These are phyloP conservation scores for Macheiramphus alcinus DNA, from an alignment of 2,113 vertebrate species.

Conservation along the genomic window DNA sequence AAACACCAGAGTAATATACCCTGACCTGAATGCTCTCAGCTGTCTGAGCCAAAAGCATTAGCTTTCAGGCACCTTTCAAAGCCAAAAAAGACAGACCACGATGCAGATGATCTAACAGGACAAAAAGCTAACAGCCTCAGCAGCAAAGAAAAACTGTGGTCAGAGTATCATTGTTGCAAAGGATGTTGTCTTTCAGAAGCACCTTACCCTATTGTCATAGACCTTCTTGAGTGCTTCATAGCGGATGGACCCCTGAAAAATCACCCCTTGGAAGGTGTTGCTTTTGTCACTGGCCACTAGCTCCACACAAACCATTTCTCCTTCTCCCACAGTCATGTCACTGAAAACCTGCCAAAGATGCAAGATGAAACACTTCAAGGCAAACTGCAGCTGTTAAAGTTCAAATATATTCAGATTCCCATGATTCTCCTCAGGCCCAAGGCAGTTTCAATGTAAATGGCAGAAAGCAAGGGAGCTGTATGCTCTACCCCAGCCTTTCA, in stretches of 20 bases:
- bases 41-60: not conserved
- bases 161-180: not conserved
- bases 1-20: not conserved
- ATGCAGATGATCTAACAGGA: not conserved
- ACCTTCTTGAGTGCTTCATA: slow-evolving; percentile 98
- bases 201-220: slow-evolving; percentile 94
- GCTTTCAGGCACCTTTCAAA: not conserved
- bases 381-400: not conserved
- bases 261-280: slow-evolving; percentile 94
- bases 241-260: slow-evolving; percentile 98
- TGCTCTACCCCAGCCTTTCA: not conserved
- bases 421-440: not conserved
- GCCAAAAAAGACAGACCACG: too few species aligned
- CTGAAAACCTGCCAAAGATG: slow-evolving; percentile 84
- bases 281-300: slow-evolving; percentile 96
- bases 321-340: slow-evolving; percentile 97
- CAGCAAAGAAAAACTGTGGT: not conserved
- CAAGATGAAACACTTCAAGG: not conserved
- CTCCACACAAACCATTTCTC: slow-evolving; percentile 99
- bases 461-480: not conserved
- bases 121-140: not conserved
- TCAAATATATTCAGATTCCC: not conserved
- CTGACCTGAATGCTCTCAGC: not conserved
- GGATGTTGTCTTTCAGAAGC: not conserved
- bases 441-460: not conserved